Percentiles rank a stretch among this genome's conserved stretches.
Conservation (phyloP, 2,113 vertebrate genomes). For the Eidolon helvum region DNA sequence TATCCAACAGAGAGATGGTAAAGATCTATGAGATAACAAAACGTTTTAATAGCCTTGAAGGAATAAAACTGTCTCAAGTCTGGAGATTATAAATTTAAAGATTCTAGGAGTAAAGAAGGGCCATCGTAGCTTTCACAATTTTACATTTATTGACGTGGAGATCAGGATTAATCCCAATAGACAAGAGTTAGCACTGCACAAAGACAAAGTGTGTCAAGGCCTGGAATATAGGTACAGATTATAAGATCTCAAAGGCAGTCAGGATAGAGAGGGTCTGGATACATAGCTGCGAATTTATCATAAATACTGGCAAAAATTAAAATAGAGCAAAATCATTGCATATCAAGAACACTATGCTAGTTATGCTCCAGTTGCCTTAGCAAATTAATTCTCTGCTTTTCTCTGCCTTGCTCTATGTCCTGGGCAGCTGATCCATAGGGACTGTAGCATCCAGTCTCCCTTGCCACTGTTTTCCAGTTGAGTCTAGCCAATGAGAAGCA, state of each 20-base stretch:
- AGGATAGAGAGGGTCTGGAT: not conserved
- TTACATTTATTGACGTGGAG: not conserved
- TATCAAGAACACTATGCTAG: not conserved
- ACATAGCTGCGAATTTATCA: not conserved
- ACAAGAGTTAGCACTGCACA: not conserved
- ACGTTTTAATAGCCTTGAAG: constrained; percentile 10
- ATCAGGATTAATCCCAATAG: not conserved
- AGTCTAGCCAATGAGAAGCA: not conserved
- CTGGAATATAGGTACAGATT: not conserved
- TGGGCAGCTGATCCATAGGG: not conserved
- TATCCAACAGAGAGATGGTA: not conserved
- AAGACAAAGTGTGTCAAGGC: not conserved
- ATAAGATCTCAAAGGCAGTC: not conserved
- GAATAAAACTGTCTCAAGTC: not conserved
- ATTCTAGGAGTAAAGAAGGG: not conserved
- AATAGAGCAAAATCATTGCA: not conserved
- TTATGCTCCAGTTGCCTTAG: not conserved
- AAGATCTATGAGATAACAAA: constrained; percentile 36
- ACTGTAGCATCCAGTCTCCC: not conserved
- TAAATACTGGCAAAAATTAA: not conserved
- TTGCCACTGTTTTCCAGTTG: not conserved
- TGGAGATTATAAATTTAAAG: constrained; percentile 8
- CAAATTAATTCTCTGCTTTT: not conserved
- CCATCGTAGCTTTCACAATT: not conserved
- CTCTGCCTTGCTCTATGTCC: not conserved